These are phyloP conservation scores for Manacus vitellinus DNA, from an alignment of 2,113 vertebrate species.

Conservation along the genomic window DNA sequence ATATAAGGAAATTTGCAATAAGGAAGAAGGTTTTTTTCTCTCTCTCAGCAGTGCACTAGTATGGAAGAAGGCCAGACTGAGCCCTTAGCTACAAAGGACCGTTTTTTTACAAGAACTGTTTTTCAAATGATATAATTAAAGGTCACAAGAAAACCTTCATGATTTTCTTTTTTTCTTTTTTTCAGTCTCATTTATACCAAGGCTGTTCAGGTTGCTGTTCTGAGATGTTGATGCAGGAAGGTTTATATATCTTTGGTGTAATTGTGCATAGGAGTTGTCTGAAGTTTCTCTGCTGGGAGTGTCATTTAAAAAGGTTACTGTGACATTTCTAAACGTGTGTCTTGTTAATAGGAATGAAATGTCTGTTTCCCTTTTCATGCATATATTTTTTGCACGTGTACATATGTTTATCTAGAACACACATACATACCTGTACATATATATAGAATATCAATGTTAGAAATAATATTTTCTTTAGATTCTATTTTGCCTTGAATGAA, in stretches of 20 bases:
- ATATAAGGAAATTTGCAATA: neutral
- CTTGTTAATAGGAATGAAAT: slow-evolving; percentile 67
- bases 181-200: neutral
- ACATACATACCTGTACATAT: neutral
- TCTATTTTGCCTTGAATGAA: neutral
- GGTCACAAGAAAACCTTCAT: neutral
- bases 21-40: neutral
- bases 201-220: slow-evolving; percentile 35
- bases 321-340: slow-evolving; percentile 71
- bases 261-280: slow-evolving; percentile 55
- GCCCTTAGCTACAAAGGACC: neutral
- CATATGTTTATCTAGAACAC: neutral
- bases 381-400: neutral
- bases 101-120: neutral
- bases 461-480: neutral
- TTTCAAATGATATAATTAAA: neutral
- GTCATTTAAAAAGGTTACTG: slow-evolving; percentile 74
- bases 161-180: neutral
- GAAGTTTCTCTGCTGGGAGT: slow-evolving; percentile 56
- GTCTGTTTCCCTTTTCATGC: neutral
- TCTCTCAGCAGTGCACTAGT: neutral
- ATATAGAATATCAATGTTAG: neutral
- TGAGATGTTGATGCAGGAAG: slow-evolving; percentile 29
- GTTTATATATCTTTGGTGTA: slow-evolving; percentile 33
- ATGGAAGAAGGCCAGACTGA: neutral